Evolutionary conservation across 2,888 invertebrate species (phyloP).

Genomic region (Athalia circularis): DNA sequence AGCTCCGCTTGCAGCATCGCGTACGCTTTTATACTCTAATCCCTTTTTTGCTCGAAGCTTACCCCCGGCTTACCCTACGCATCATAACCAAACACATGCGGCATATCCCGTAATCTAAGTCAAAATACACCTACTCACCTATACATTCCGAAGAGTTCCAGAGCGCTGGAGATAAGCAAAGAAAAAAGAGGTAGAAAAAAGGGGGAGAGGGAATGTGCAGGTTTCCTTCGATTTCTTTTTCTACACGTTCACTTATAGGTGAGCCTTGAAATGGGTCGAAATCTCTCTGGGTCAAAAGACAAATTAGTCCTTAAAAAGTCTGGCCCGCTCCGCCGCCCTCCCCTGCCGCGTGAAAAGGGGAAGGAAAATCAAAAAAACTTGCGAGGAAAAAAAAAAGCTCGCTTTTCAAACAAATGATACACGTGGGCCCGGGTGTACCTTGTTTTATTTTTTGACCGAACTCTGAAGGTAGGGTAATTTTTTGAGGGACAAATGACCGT

Average conservation of each 20-base stretch:
- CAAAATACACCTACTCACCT: conserved; percentile 3
- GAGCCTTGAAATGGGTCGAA: conserved; percentile 6
- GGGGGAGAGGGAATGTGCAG: background rate
- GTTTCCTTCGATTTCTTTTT: background rate
- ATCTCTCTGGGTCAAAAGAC: conserved; percentile 1
- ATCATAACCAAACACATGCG: conserved; percentile 25
- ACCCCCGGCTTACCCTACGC: conserved; percentile 5
- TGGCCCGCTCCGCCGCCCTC: background rate
- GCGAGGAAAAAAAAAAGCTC: too few species aligned
- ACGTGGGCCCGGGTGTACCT: too few species aligned
- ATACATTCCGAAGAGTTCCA: background rate
- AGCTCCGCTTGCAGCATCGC: conserved; percentile 12
- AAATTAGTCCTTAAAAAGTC: conserved; percentile 29
- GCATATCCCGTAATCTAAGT: conserved; percentile 22
- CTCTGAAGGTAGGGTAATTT: too few species aligned
- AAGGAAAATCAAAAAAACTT: too few species aligned
- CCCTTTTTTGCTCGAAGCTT: conserved; percentile 18
- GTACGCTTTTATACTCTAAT: conserved; percentile 26
- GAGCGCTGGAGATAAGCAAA: background rate
- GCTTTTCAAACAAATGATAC: too few species aligned
- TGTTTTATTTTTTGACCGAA: too few species aligned
- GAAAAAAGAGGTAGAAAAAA: background rate
- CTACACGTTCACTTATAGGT: background rate
- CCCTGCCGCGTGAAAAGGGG: too few species aligned
- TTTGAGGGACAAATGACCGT: too few species aligned